Evolutionary conservation across 2,113 vertebrate genomes (phyloP).

Genomic region (Odocoileus virginianus): DNA sequence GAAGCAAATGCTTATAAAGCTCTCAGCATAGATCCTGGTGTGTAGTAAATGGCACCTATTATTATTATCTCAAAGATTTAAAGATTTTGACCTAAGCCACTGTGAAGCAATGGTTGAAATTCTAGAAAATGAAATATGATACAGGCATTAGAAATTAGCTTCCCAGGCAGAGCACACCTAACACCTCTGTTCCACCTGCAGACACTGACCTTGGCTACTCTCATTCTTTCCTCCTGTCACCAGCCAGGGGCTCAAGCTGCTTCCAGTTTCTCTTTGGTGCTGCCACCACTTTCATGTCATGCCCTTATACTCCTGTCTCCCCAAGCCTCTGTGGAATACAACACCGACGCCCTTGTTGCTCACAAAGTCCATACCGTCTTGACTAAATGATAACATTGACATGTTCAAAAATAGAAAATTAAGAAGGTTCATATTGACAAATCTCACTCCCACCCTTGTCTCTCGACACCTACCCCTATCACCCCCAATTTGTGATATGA

Average conservation of each 20-base stretch:
- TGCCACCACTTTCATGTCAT: background rate
- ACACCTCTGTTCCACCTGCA: background rate
- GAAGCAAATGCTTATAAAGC: background rate
- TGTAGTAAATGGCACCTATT: background rate
- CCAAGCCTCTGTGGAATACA: background rate
- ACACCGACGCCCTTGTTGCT: background rate
- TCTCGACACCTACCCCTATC: no score
- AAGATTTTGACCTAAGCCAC: background rate
- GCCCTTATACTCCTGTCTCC: background rate
- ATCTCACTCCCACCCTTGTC: no score
- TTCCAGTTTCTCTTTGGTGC: background rate
- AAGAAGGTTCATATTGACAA: background rate
- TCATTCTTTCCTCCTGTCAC: background rate
- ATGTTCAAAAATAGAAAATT: background rate
- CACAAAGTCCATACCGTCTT: background rate
- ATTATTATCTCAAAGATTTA: background rate
- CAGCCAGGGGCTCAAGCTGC: background rate
- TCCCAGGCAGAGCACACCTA: no score
- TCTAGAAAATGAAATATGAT: background rate
- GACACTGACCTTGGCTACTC: background rate
- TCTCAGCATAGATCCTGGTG: background rate
- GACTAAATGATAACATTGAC: background rate
- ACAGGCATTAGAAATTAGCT: background rate
- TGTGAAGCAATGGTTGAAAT: background rate
- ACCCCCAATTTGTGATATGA: background rate